phyloP scores from a whole-genome alignment of 2,797 vertebrate genomes.

The Sitta carolinensis region DNA sequence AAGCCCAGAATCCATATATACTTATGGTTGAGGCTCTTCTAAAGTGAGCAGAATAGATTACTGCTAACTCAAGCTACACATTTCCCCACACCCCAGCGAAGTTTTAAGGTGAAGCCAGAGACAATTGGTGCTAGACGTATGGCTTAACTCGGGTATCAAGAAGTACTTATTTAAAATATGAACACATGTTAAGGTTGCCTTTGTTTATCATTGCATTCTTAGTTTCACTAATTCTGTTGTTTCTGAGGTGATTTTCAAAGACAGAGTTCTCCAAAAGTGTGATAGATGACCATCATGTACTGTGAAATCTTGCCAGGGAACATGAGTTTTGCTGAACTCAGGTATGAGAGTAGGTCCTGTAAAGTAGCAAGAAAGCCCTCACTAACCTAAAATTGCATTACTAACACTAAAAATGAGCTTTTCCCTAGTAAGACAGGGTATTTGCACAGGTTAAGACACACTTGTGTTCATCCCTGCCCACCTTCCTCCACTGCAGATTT shows the following conservation, averaged over 20 bases:
- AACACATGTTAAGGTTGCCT: background rate
- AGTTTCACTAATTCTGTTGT: background rate
- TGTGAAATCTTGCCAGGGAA: background rate
- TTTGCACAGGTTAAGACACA: background rate
- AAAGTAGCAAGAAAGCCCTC: background rate
- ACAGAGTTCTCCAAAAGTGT: background rate
- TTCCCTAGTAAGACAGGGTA: background rate
- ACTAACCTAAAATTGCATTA: background rate
- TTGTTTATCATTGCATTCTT: background rate
- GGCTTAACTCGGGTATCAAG: background rate
- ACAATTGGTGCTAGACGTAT: background rate
- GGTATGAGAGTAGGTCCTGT: background rate
- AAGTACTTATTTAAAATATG: background rate
- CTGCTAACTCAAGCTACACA: background rate
- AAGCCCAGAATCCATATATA: background rate
- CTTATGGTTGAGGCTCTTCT: background rate
- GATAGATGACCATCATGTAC: background rate
- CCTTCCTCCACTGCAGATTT: background rate
- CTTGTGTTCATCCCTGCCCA: background rate
- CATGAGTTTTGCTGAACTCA: background rate
- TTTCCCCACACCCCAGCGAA: rapidly evolving
- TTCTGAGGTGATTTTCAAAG: background rate
- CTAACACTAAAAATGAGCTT: background rate
- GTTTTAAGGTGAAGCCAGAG: background rate
- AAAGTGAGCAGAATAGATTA: background rate